Conservation (phyloP, 2,797 vertebrate genomes). For the Coregonus sp. region DNA sequence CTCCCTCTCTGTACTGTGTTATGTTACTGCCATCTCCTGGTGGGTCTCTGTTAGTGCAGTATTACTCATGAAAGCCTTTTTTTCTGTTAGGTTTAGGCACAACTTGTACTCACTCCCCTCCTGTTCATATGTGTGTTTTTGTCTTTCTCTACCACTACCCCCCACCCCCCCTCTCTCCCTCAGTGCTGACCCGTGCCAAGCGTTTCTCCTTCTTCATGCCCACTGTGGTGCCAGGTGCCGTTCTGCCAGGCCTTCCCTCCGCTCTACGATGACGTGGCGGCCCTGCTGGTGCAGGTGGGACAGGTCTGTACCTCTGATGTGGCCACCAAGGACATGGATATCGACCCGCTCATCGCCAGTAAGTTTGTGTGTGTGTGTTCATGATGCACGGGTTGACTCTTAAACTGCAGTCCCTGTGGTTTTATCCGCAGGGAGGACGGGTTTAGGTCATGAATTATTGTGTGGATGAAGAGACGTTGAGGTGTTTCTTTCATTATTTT, state of each 20-base stretch:
- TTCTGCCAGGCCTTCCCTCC: constrained; percentile 98
- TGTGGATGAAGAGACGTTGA: no score
- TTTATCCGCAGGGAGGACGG: no score
- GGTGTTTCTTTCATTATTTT: no score
- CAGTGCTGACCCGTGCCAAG: constrained; percentile 92
- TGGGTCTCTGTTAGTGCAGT: constrained; percentile 42
- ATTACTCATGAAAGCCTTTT: background rate
- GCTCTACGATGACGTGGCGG: constrained; percentile 92
- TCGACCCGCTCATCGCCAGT: constrained; percentile 94
- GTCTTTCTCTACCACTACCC: constrained; percentile 42
- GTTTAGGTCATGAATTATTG: no score
- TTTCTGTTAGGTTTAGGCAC: constrained; percentile 13
- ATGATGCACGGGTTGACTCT: no score
- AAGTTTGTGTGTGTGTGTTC: constrained; percentile 34
- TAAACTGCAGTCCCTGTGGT: no score
- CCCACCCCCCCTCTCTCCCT: background rate
- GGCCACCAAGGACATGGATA: constrained; percentile 88
- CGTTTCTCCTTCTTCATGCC: constrained; percentile 96
- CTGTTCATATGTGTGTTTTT: background rate
- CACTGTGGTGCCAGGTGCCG: constrained; percentile 90
- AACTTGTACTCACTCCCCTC: constrained; percentile 2
- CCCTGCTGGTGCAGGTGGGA: constrained; percentile 91
- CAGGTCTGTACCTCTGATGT: constrained; percentile 97
- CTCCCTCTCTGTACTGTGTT: background rate
- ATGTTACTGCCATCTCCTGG: constrained; percentile 64